Evolutionary conservation across 2,113 vertebrate genomes (phyloP), one percentile per base, ranked within the genome.

Genomic region (Sarotherodon lohbergeri): DNA sequence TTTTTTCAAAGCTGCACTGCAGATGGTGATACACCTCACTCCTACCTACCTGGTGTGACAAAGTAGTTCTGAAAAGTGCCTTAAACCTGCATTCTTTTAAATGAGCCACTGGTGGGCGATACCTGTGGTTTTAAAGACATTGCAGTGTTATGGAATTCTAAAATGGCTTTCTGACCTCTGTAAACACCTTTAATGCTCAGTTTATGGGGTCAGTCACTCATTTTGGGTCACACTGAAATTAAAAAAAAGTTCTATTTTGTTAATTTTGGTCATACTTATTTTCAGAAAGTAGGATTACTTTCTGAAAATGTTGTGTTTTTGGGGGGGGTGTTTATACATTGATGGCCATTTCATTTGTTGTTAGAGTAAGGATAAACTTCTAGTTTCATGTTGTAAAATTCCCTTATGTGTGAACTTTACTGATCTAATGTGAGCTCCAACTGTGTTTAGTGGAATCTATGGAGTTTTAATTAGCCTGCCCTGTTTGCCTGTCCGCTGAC

Each of bases 381-480:
- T 41, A 73, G 39, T 29, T 76, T 76, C 13, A 48, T 48, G 10
- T 68, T 13, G 41, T 48, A 76, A 76, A 29, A 76, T 48, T 2
- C 9, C 71, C 71, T 48, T 29, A 29, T 76, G 24, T 19, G 43
- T 19, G 71, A 76, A 29, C 43, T 48, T 32, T 19, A 76, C n/a
- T 29, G 68, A 76, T 17, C 68, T 10, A 76, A 76, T 48, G 71
- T 76, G 16, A 50, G 41, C 71, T 29, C 41, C 41, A 48, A 10
- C 68, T 29, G 71, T 76, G 14, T 48, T 76, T 48, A 48, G 71
- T 48, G 71, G 43, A 76, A 29, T 48, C 43, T 48, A 48, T 48
- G 24, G 22, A 7, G 41, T 29, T 48, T 48, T 76, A 76, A 11
- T 76, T 29, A 48, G 68, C 68, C 61, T 17, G 13, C 57, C 61